Evolutionary conservation across 1,140 invertebrate species (phyloP).

Genomic region (Andricus grossulariae): DNA sequence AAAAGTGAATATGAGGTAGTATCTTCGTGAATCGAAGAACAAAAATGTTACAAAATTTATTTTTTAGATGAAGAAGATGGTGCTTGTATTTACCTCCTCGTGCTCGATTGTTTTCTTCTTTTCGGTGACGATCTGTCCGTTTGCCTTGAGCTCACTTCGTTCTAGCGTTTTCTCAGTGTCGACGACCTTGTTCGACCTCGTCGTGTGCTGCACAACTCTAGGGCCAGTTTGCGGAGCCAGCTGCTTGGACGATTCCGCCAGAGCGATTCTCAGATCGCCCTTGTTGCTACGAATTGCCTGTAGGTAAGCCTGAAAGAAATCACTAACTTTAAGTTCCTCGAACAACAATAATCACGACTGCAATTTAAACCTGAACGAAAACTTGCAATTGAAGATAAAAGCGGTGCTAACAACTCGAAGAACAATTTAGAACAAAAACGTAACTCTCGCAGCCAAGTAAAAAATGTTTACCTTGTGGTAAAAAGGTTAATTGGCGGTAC

Average conservation of each 20-base stretch:
- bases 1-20: slow-evolving; percentile 9
- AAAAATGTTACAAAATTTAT: background rate
- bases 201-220: slow-evolving; percentile 84
- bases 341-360: background rate
- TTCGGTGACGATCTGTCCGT: slow-evolving; percentile 91
- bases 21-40: no score
- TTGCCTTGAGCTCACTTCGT: slow-evolving; percentile 80
- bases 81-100: slow-evolving; percentile 78
- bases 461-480: no score
- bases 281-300: slow-evolving; percentile 82
- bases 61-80: background rate
- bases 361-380: slow-evolving; percentile 22
- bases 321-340: slow-evolving; percentile 8
- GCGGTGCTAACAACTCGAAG: no score
- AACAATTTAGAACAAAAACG: no score
- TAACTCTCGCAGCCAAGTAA: no score
- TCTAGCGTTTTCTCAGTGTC: slow-evolving; percentile 89
- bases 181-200: slow-evolving; percentile 85
- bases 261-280: slow-evolving; percentile 81
- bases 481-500: no score
- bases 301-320: slow-evolving; percentile 81
- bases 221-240: slow-evolving; percentile 80
- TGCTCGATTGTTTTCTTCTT: slow-evolving; percentile 87
- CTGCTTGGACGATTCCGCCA: slow-evolving; percentile 79
- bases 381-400: background rate